Evolutionary conservation across 2,888 invertebrate genomes (phyloP).

Genomic region (Thecophora atra): DNA sequence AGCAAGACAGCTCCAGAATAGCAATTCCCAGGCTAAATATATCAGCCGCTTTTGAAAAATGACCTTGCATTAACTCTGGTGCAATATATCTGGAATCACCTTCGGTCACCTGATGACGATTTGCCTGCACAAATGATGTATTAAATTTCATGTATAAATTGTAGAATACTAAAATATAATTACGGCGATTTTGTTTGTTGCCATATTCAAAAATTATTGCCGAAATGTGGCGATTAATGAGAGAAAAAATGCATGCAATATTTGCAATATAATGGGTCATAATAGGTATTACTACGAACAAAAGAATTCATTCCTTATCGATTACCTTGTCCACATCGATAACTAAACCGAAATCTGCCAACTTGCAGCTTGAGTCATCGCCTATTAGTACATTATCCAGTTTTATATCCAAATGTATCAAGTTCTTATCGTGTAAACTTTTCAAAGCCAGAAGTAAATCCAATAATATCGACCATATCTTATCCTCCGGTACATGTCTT

Average conservation of each 20-base stretch:
- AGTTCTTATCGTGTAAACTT: slow-evolving; percentile 74
- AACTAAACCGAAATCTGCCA: slow-evolving; percentile 79
- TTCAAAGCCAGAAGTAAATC: slow-evolving; percentile 73
- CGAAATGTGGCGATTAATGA: not conserved
- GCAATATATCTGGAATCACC: slow-evolving; percentile 82
- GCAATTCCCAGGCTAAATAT: slow-evolving; percentile 80
- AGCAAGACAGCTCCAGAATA: slow-evolving; percentile 76
- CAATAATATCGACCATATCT: slow-evolving; percentile 74
- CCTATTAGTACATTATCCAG: slow-evolving; percentile 80
- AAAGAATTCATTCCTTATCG: no score
- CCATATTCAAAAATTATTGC: slow-evolving; percentile 5
- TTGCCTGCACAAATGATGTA: slow-evolving; percentile 59
- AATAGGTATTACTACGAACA: no score
- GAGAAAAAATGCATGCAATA: not conserved
- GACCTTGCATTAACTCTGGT: slow-evolving; percentile 74
- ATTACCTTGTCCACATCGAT: slow-evolving; percentile 71
- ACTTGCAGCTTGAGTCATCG: slow-evolving; percentile 73
- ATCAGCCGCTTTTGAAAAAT: slow-evolving; percentile 76
- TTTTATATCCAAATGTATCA: slow-evolving; percentile 81
- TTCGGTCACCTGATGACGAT: slow-evolving; percentile 71
- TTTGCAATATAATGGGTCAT: not conserved
- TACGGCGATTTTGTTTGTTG: no score
- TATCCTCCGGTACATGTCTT: slow-evolving; percentile 70
- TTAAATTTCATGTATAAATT: not conserved
- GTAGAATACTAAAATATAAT: no score